Percentiles rank a stretch among this genome's conserved stretches.
Conservation (phyloP, 2,113 vertebrate genomes). For the Chloebia gouldiae region DNA sequence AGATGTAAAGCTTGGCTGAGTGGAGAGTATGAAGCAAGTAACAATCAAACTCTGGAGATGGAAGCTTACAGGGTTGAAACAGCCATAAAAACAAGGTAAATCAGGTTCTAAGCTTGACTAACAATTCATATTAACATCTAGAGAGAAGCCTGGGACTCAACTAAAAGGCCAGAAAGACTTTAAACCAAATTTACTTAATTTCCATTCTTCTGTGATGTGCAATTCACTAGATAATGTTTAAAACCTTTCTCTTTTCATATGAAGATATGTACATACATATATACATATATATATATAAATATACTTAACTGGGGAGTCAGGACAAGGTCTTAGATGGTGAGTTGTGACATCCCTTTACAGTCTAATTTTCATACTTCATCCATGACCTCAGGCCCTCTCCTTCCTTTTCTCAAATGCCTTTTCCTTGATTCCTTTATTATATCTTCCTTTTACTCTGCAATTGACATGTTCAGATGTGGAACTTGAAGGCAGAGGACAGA, state of each 20-base stretch:
- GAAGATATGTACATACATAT: background rate
- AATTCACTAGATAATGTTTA: background rate
- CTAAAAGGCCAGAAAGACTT: background rate
- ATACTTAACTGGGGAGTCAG: conserved; percentile 66
- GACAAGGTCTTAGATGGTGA: conserved; percentile 52
- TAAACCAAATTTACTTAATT: background rate
- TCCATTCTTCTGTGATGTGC: background rate
- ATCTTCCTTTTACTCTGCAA: conserved; percentile 57
- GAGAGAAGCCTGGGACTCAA: background rate
- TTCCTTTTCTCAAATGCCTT: conserved; percentile 49
- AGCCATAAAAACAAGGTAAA: background rate
- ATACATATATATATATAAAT: background rate
- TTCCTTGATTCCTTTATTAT: conserved; percentile 48
- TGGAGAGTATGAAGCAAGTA: background rate
- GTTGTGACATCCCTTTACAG: conserved; percentile 60
- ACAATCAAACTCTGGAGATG: background rate
- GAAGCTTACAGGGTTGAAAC: background rate
- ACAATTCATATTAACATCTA: background rate
- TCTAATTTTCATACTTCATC: conserved; percentile 61
- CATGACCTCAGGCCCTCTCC: conserved; percentile 58
- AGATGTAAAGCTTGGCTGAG: background rate
- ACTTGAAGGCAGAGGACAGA: conserved; percentile 49
- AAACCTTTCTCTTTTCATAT: background rate
- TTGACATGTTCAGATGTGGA: conserved; percentile 42
- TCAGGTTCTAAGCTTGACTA: background rate